Base-by-base conservation (phyloP, 2,888 invertebrate species). In the Miltochrista miniata region DNA sequence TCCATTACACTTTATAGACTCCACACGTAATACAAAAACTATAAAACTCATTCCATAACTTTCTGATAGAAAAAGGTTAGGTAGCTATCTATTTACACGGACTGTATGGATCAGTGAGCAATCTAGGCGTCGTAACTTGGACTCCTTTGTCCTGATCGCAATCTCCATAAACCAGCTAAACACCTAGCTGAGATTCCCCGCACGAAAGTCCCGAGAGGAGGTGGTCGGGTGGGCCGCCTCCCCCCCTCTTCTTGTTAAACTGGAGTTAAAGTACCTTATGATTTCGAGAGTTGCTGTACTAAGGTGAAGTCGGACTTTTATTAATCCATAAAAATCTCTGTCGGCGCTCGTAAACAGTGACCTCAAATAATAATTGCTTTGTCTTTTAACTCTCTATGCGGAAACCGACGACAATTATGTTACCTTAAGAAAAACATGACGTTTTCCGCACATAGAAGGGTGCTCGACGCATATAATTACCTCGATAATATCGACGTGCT, bases 121-220 rank as follows among this genome's bases (percentile, higher is more conserved):
- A 87, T 84, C 82, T 81, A 85, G 81, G 75, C 79, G 74, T 74
- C 81, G 85, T 83, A 84, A 85, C 80, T 84, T 68, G 85, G 83
- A 83, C 82, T 86, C 82, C 86, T 87, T 87, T 88, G 87, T 88
- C 85, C 88, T 82, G 86, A 84, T 87, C 81, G 87, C 87, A 89
- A 90, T 90, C 90, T 90, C 87, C 88, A 88, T 90, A 90, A 89
- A 88, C 85, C 88, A 85, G 87, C 87, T 87, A 88, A 89, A 89
- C 88, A 88, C 87, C 89, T 87, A 79, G 81, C 83, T 79, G 83
- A 81, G 87, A 81, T 81, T 81, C 82, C 74, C 79, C 82, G 77
- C 79, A 72, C 80, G 74, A 47, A 58, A 62, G 57, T 54, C 64
- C 55, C 61, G 66, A 68, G 68, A 62, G 68, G 70, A 67, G 67